Percentiles rank a stretch among this genome's conserved stretches.
Evolutionary conservation across 2,797 vertebrate genomes (phyloP).

Genomic region (Alectoris magna): DNA sequence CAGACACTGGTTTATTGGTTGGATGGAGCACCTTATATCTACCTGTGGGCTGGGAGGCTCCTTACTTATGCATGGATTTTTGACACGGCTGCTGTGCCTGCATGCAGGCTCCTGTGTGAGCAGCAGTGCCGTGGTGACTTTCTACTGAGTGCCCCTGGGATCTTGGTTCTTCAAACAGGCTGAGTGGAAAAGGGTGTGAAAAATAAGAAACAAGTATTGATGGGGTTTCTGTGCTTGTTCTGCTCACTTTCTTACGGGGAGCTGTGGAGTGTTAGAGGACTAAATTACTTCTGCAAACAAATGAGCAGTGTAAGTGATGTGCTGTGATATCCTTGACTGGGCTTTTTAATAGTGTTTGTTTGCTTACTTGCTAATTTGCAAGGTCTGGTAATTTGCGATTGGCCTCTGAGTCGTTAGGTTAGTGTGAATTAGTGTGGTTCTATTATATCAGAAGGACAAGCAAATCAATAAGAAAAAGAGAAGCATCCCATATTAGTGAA

Average conservation of each 20-base stretch:
- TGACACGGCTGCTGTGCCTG: background rate
- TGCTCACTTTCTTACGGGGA: background rate
- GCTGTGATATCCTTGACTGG: slow-evolving; percentile 37
- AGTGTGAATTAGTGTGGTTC: slow-evolving; percentile 7
- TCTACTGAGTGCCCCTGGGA: background rate
- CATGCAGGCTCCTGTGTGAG: background rate
- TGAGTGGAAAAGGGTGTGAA: background rate
- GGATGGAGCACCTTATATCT: background rate
- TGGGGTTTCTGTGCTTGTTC: background rate
- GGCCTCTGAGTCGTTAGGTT: slow-evolving; percentile 5
- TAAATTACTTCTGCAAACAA: slow-evolving; percentile 26
- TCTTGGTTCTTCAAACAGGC: background rate
- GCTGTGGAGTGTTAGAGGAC: background rate
- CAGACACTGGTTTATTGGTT: background rate
- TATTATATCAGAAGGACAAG: background rate
- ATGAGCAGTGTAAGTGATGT: slow-evolving; percentile 3
- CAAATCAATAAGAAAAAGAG: slow-evolving; percentile 8
- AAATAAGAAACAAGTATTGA: background rate
- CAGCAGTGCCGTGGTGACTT: background rate
- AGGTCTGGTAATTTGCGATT: slow-evolving; percentile 36
- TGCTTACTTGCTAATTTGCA: slow-evolving; percentile 63
- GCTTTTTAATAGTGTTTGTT: slow-evolving; percentile 47
- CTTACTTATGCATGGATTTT: background rate
- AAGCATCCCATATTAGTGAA: background rate
- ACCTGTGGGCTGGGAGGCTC: background rate